Conservation (phyloP, 2,888 invertebrate species). For the Branchipolynoe longqiensis region DNA sequence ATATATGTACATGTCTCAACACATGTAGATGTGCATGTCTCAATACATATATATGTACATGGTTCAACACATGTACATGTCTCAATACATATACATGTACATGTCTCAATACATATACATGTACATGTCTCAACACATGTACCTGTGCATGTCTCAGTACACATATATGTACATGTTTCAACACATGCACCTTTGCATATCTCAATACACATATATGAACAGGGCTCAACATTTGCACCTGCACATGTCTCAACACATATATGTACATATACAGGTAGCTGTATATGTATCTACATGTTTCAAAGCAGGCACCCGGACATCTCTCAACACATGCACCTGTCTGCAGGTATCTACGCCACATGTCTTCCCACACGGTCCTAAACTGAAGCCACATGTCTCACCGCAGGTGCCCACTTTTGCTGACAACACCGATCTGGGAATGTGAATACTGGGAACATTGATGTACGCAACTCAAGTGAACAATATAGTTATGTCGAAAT, state of each 20-base stretch:
- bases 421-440: background rate
- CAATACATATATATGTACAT: too few relatives aligned
- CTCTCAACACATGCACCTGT: background rate
- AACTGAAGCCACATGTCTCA: background rate
- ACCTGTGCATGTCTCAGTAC: too few relatives aligned
- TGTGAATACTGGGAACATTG: constrained; percentile 4
- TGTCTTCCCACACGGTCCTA: background rate
- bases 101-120: background rate
- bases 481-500: background rate
- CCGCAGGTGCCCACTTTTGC: background rate
- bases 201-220: too few relatives aligned
- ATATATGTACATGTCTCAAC: background rate
- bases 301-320: background rate
- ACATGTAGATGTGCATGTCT: too few relatives aligned
- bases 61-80: background rate
- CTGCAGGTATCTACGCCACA: background rate
- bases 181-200: background rate
- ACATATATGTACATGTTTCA: too few relatives aligned
- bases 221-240: too few relatives aligned
- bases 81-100: background rate
- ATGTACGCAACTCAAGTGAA: background rate
- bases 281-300: background rate
- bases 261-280: too few relatives aligned
- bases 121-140: background rate
- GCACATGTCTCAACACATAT: too few relatives aligned